Evolutionary conservation across 1,140 invertebrate species (phyloP), one percentile per base, ranked within the genome.

Genomic region (Drosophila bocqueti): DNA sequence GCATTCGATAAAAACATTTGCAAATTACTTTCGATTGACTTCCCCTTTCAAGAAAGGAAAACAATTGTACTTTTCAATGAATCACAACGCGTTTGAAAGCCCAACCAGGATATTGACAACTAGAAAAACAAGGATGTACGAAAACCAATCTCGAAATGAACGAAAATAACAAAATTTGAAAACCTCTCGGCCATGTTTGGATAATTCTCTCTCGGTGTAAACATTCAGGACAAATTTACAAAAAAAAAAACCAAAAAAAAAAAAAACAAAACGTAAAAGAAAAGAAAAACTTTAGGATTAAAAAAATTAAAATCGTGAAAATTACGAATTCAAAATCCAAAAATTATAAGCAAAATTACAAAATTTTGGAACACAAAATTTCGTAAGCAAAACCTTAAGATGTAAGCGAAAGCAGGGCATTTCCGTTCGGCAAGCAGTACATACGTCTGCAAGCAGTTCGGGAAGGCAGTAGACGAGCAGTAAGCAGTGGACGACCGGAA

Each of bases 121-220:
- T 71, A 68, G 45, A 71, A 82, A 72, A 57, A 66, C 49, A 46
- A 79, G 75, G 57, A 81, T 71, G 73, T 78, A 69, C 63, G 64
- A 38, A 66, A 68, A 79, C 47, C 57, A 81, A 77, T 74, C 77
- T 67, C 64, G 81, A 72, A 80, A 91, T 49, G 52, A 79, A 64
- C 45, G 73, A 83, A 68, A 83, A 71, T 54, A 64, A 86, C 82
- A 84, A 79, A 89, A 91, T 89, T 92, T 91, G 49, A 75, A 87
- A 87, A 81, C 50, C 91, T 92, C 91, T 92, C 91, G 89, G 91
- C 91, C 91, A 92, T 89, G 89, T 92, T 92, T 92, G 91, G 91
- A 92, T 92, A 92, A 91, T 92, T 91, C 68, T 92, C 89, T 91
- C 91, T 92, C 91, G 91, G 91, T 92, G 91, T 92, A 92, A 90